Base-by-base conservation (phyloP, 2,888 invertebrate genomes). In the Drosophila rellima region DNA sequence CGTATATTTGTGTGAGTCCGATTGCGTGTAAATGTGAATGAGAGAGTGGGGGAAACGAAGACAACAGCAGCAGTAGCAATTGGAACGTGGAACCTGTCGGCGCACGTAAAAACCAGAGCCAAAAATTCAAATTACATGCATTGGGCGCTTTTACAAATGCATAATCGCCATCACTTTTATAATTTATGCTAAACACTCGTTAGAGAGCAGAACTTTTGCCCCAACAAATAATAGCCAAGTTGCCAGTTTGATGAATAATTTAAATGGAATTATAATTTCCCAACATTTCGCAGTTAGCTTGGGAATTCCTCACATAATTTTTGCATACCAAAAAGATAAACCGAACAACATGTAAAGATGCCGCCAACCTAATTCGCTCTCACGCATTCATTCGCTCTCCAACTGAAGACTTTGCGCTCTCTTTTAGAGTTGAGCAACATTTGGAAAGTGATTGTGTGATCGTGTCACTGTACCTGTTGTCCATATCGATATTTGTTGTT, bases 221-320 rank as follows among this genome's bases (percentile, higher is more conserved):
- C 54, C 40, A 78, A 71, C 78, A 72, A 74, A 61, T 42, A 29
- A 33, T 17, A 45, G 20, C 26, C 26, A 11, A 20, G 29, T 11
- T 33, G 26, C 33, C 59, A 29, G 15, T 59, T 59, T n/a, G 45
- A 62, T 78, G 74, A 69, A 76, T 76, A 78, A 69, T 59, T 74
- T 76, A 78, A 78, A 45, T 65, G 57, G 64, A 39, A 78, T 74
- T 76, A 76, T 78, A 61, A 74, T 74, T 73, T 74, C 55, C 59
- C 44, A 63, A 65, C 59, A 75, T 75, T 78, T 78, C 66, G 76
- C 80, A 69, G 78, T 79, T 73, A 75, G 65, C 70, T 78, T 71
- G 84, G 85, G 88, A 85, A 89, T 85, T 85, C 85, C 85, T 89
- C 69, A 84, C 55, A 85, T 79, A 87, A 87, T 84, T 85, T 85